A percentile compares a stretch with the other conserved stretches of the same genome.
Evolutionary conservation across 2,797 vertebrate genomes (phyloP).

Genomic region (Stomatorhinus walkeri): DNA sequence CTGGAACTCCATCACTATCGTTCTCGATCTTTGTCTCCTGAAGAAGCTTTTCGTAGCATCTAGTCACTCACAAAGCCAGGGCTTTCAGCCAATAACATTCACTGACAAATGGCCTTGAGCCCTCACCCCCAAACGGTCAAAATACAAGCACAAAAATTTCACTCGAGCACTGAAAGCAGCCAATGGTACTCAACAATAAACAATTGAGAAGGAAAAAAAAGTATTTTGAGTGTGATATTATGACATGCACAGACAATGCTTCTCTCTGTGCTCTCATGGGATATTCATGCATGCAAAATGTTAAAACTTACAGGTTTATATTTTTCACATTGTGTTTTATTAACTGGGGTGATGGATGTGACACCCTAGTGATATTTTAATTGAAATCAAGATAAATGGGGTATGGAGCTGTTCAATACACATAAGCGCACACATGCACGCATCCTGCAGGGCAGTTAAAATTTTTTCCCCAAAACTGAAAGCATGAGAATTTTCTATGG

Average conservation of each 20-base stretch:
- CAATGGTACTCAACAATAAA: background rate
- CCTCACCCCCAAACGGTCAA: background rate
- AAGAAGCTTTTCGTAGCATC: background rate
- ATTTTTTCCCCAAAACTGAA: background rate
- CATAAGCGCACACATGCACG: background rate
- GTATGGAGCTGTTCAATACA: background rate
- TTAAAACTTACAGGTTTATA: background rate
- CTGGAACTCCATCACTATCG: background rate
- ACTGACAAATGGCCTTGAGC: background rate
- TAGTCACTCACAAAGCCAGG: background rate
- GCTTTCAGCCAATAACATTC: background rate
- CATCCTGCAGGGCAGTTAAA: background rate
- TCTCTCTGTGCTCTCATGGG: background rate
- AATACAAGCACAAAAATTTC: background rate
- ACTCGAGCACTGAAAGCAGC: background rate
- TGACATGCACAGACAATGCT: background rate
- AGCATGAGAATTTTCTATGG: background rate
- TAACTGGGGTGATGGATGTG: background rate
- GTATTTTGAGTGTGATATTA: background rate
- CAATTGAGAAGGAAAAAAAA: background rate
- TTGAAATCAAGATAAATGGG: background rate
- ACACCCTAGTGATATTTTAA: background rate
- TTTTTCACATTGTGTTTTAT: background rate
- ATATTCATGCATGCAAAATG: background rate
- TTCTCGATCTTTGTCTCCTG: background rate